Evolutionary conservation across 2,797 vertebrate genomes (phyloP).

Genomic region (Malurus leucopterus): DNA sequence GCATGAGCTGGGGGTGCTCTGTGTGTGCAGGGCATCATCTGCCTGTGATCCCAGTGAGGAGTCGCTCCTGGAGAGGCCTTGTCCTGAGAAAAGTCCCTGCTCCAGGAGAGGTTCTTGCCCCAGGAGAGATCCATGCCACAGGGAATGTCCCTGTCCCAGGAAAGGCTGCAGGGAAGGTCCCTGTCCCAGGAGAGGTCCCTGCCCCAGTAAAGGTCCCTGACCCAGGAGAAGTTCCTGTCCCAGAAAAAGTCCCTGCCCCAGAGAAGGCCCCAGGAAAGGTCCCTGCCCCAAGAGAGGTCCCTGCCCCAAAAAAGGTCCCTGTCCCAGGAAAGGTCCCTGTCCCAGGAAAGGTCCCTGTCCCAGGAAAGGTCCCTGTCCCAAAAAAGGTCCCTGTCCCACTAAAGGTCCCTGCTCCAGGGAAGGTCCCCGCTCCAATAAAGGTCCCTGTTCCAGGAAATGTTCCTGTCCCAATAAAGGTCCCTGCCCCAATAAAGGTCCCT

Average conservation of each 20-base stretch:
- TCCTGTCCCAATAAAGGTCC: too few relatives aligned
- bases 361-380: rapidly evolving
- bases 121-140: neutral
- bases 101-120: neutral
- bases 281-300: too few relatives aligned
- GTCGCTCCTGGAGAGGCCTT: neutral
- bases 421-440: neutral
- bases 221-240: neutral
- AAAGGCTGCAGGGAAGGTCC: neutral
- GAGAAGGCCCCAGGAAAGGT: neutral
- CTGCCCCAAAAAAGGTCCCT: neutral
- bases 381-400: neutral
- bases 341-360: neutral
- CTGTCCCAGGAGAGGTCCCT: neutral
- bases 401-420: rapidly evolving
- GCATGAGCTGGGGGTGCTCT: rapidly evolving
- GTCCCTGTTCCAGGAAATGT: too few relatives aligned
- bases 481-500: too few relatives aligned
- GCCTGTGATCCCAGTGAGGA: rapidly evolving
- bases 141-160: neutral
- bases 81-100: too few relatives aligned
- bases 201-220: neutral
- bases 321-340: neutral
- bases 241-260: rapidly evolving
- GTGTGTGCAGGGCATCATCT: neutral